A percentile compares a stretch with the other conserved stretches of the same genome.
Evolutionary conservation across 2,113 vertebrate genomes (phyloP).

Genomic region (Lates calcarifer): DNA sequence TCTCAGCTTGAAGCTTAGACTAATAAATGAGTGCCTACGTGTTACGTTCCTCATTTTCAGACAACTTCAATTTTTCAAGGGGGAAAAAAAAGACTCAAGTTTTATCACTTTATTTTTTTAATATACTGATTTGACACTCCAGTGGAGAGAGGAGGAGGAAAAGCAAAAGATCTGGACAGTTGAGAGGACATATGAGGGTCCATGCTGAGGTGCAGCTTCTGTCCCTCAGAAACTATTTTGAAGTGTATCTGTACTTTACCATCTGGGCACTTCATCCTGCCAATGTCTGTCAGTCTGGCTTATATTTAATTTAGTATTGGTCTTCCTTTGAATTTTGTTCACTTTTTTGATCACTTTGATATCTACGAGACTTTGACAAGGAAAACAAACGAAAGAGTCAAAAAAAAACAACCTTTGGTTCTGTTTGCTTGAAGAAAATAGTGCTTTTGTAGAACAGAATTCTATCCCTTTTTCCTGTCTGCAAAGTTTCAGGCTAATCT

Average conservation of each 20-base stretch:
- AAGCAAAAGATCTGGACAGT: conserved; percentile 29
- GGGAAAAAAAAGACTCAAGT: background rate
- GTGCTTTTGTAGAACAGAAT: background rate
- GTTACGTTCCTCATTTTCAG: conserved; percentile 43
- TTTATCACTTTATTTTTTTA: conserved; percentile 18
- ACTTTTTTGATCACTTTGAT: conserved; percentile 9
- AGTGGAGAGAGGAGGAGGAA: conserved; percentile 28
- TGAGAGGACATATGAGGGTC: conserved; percentile 53
- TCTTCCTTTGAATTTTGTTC: conserved; percentile 8
- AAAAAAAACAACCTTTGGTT: background rate
- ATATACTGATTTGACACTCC: conserved; percentile 10
- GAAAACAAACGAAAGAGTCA: background rate
- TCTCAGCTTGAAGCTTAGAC: conserved; percentile 29
- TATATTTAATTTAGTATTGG: conserved; percentile 33
- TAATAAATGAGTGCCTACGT: conserved; percentile 37
- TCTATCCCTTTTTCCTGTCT: background rate
- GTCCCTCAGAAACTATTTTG: conserved; percentile 41
- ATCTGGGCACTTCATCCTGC: conserved; percentile 63
- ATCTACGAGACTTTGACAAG: conserved; percentile 8
- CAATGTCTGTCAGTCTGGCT: conserved; percentile 52
- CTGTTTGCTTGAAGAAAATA: conserved; percentile 4
- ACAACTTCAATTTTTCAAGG: background rate
- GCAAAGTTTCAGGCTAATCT: conserved; percentile 39
- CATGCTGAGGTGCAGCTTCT: conserved; percentile 36
- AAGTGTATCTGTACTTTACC: conserved; percentile 50